Evolutionary conservation across 2,888 invertebrate genomes (phyloP).

Genomic region (Chironomus tentans): DNA sequence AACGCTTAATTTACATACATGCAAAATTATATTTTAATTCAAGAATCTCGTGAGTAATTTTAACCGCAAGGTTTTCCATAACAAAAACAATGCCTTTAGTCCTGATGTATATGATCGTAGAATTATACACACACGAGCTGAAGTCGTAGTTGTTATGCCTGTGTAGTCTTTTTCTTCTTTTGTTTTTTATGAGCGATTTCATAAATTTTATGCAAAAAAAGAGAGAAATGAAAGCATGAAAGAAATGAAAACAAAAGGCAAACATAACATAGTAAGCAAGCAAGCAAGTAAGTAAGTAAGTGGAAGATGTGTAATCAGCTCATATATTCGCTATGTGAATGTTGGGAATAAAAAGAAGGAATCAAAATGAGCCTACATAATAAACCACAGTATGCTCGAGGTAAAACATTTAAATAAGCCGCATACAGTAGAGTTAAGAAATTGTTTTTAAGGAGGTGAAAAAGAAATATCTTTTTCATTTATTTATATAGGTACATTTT

Average conservation of each 20-base stretch:
- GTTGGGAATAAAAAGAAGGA: neutral
- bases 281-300: neutral
- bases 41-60: constrained; percentile 3
- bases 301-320: neutral
- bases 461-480: neutral
- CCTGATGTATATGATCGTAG: too few relatives aligned
- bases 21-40: constrained; percentile 2
- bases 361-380: constrained; percentile 10
- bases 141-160: too few relatives aligned
- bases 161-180: too few relatives aligned
- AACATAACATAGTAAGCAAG: neutral
- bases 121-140: too few relatives aligned
- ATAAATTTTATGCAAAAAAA: too few relatives aligned
- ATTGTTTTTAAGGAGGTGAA: neutral
- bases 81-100: neutral
- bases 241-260: too few relatives aligned
- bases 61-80: neutral
- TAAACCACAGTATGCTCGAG: constrained; percentile 21
- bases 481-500: too few relatives aligned
- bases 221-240: too few relatives aligned
- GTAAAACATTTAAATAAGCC: constrained; percentile 15
- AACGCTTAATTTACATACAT: neutral
- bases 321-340: neutral
- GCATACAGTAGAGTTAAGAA: neutral
- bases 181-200: too few relatives aligned